Percentiles rank a stretch among this genome's conserved stretches.
Evolutionary conservation across 2,113 vertebrate genomes (phyloP).

Genomic region (Nestor notabilis): DNA sequence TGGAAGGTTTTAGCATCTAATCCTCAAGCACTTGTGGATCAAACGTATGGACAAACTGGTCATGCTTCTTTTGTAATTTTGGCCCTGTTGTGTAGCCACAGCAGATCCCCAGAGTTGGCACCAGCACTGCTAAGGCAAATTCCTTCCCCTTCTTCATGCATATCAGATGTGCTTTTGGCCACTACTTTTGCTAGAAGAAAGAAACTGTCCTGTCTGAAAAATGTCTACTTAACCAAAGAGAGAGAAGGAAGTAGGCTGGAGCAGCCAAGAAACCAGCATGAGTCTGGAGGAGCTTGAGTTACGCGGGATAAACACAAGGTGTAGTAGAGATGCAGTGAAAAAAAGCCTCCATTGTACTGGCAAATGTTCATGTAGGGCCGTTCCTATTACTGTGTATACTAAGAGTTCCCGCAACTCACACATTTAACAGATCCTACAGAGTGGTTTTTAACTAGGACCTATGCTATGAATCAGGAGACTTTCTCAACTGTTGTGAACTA

Average conservation of each 20-base stretch:
- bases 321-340: accelerated
- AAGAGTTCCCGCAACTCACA: not conserved
- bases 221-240: not conserved
- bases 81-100: not conserved
- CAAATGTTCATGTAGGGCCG: not conserved
- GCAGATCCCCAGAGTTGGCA: not conserved
- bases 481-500: not conserved
- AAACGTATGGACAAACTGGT: not conserved
- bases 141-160: not conserved
- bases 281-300: not conserved
- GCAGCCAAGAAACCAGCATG: not conserved
- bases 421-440: not conserved
- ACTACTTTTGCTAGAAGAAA: not conserved
- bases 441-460: not conserved
- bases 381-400: not conserved
- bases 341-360: not conserved
- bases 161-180: not conserved
- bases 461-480: accelerated
- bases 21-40: not conserved
- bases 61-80: not conserved
- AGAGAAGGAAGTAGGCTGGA: not conserved
- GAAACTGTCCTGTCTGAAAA: not conserved
- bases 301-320: not conserved
- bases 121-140: not conserved
- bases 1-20: not conserved